Conservation (phyloP, 1,140 invertebrate genomes). For the Artemia franciscana region DNA sequence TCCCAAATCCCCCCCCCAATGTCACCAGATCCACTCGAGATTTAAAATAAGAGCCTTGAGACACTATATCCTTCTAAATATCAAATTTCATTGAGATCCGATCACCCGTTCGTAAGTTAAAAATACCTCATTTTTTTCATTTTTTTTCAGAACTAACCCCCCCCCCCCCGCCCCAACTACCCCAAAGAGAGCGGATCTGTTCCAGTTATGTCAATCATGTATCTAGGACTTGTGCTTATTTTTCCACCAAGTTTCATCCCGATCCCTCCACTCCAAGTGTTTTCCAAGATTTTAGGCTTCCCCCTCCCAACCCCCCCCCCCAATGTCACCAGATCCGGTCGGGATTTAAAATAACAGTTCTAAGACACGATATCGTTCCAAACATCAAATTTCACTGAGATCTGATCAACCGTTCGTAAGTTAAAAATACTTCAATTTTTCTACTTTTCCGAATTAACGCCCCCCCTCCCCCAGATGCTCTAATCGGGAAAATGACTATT, state of each 20-base stretch:
- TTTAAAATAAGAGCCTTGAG: too few species aligned
- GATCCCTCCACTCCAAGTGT: not conserved
- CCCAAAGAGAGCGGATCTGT: not conserved
- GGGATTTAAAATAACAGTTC: not conserved
- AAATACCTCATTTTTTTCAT: not conserved
- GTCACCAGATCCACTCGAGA: too few species aligned
- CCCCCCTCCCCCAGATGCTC: not conserved
- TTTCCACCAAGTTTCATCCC: not conserved
- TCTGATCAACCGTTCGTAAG: not conserved
- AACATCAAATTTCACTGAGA: not conserved
- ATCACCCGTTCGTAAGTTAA: not conserved
- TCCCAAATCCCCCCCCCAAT: too few species aligned
- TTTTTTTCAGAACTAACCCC: too few species aligned
- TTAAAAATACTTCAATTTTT: not conserved
- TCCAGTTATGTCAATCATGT: not conserved
- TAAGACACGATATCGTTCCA: not conserved
- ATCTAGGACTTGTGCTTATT: not conserved
- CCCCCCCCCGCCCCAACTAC: too few species aligned
- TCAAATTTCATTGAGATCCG: too few species aligned
- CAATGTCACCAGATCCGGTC: not conserved
- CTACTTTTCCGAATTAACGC: not conserved
- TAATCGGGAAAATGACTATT: not conserved
- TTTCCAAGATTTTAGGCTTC: not conserved
- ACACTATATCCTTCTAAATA: too few species aligned
- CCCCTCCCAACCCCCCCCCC: not conserved